Evolutionary conservation across 2,888 invertebrate genomes (phyloP).

Genomic region (Schizaphis graminum): DNA sequence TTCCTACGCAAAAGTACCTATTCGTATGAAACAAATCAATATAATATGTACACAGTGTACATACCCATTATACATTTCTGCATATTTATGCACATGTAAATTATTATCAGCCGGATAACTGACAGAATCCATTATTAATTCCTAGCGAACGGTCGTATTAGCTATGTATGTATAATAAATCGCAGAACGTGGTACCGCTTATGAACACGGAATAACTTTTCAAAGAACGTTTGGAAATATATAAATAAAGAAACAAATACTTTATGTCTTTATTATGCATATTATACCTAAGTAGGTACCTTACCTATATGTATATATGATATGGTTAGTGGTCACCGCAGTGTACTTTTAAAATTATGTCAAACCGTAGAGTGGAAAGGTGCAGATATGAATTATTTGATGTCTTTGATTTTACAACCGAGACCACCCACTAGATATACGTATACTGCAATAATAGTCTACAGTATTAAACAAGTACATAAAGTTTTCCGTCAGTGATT

Average conservation of each 20-base stretch:
- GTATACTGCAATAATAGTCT: background rate
- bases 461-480: background rate
- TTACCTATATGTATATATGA: background rate
- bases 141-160: background rate
- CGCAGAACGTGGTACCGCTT: background rate
- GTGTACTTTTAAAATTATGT: constrained; percentile 1
- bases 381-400: constrained; percentile 10
- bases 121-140: constrained; percentile 16
- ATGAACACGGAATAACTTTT: background rate
- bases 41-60: background rate
- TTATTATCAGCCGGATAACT: background rate
- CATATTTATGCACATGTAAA: constrained; percentile 15
- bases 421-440: constrained; percentile 10
- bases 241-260: background rate
- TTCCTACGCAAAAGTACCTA: constrained; percentile 13
- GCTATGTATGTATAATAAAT: background rate
- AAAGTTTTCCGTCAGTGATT: background rate
- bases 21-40: background rate
- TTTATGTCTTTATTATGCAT: background rate
- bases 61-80: background rate
- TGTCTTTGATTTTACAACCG: constrained; percentile 16
- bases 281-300: background rate
- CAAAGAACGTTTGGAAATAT: background rate
- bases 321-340: background rate
- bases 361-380: background rate